phyloP scores from a whole-genome alignment of 2,888 invertebrate species.

The Endomychus coccineus region DNA sequence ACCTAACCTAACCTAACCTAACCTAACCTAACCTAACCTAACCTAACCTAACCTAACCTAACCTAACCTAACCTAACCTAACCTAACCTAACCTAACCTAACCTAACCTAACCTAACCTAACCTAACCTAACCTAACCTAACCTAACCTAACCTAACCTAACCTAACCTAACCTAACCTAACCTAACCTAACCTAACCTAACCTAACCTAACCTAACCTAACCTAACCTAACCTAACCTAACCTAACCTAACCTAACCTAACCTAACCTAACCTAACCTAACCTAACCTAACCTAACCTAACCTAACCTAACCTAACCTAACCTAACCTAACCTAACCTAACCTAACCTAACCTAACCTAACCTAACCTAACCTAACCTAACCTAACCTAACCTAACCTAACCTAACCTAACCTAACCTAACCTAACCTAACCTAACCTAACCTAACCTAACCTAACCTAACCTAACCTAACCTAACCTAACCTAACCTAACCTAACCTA shows the following conservation, averaged over 20 bases:
- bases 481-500: conserved; percentile 8
- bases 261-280: conserved; percentile 9
- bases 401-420: conserved; percentile 3
- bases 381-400: conserved; percentile 9
- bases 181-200: conserved; percentile 17
- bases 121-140: conserved; percentile 15
- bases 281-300: conserved; percentile 6
- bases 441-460: neutral
- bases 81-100: conserved; percentile 19
- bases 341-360: conserved; percentile 1
- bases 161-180: conserved; percentile 15
- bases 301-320: conserved; percentile 5
- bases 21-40: conserved; percentile 24
- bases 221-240: conserved; percentile 15
- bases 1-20: conserved; percentile 21
- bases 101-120: conserved; percentile 17
- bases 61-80: conserved; percentile 21
- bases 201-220: conserved; percentile 16
- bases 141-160: conserved; percentile 15
- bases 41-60: conserved; percentile 24
- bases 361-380: conserved; percentile 2
- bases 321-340: conserved; percentile 3
- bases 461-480: conserved; percentile 7
- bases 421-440: conserved; percentile 2
- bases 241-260: conserved; percentile 12